These are phyloP conservation scores for Argyrosomus regius DNA, from an alignment of 2,797 vertebrate genomes.

Conservation along the genomic window DNA sequence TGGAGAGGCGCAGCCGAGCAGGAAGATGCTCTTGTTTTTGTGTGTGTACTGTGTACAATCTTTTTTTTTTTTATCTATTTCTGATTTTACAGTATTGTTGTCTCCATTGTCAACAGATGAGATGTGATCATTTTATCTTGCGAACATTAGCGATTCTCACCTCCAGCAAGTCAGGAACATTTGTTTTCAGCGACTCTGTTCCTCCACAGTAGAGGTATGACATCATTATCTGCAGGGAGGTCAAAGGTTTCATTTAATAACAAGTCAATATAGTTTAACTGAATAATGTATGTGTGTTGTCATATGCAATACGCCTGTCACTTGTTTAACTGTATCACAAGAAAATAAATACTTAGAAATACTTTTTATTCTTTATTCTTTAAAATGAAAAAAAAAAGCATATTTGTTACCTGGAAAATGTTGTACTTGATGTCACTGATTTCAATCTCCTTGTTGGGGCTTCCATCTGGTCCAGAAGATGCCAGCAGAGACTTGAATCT, in stretches of 20 bases:
- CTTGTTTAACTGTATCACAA: not conserved
- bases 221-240: conserved; percentile 92
- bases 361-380: not conserved
- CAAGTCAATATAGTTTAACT: not conserved
- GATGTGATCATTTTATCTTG: not conserved
- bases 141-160: conserved; percentile 79
- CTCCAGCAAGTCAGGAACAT: conserved; percentile 91
- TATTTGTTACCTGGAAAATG: conserved; percentile 91
- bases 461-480: conserved; percentile 85
- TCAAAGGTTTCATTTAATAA: conserved; percentile 35
- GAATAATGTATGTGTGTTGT: conserved; percentile 2
- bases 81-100: not conserved
- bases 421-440: conserved; percentile 93
- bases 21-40: not conserved
- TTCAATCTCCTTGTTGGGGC: conserved; percentile 89
- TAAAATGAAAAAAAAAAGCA: not conserved
- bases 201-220: conserved; percentile 97
- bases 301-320: not conserved
- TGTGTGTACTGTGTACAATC: not conserved
- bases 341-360: not conserved
- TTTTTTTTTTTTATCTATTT: not conserved
- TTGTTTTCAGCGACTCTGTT: conserved; percentile 91
- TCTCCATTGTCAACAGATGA: not conserved
- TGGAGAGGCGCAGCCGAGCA: not conserved
- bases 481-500: conserved; percentile 95